Evolutionary conservation across 2,888 invertebrate species (phyloP), one percentile per base, ranked within the genome.

Genomic region (Lagria hirta): DNA sequence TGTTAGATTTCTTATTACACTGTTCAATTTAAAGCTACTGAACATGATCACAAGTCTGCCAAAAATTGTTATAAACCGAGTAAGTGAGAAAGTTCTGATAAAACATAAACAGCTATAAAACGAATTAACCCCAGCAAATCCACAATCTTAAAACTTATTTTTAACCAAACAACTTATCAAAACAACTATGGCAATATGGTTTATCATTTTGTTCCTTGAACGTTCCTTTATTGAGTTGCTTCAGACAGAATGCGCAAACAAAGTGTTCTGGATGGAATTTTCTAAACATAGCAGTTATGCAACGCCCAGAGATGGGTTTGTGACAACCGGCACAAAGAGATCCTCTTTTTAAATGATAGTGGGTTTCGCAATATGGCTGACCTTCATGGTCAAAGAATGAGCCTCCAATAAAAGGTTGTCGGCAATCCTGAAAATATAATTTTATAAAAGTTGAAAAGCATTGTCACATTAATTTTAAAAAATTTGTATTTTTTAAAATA

Each of bases 221-320:
- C 1, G 98, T 99, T 62, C 98, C 98, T 71, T 98, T 98, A 75
- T 97, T 98, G 57, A 99, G 80, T 70, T 97, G 97, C 66, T 95
- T 88, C 51, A 96, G 79, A 68, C 99, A 99, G 77, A 97, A 99
- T n/a, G 97, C 95, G 76, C 99, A 99, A 4, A 96, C 95, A 70
- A 99, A 99, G 75, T 99, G 98, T 70, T 99, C 98, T 0, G 98
- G 98, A 73, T 99, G 99, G 80, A 95, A 99, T 75, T 99, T 98
- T 59, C 90, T 79, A 75, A 93, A 96, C 96, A 99, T 97, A 52
- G 98, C 98, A 1, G 98, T 98, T 70, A 99, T 97, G 74, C 98
- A 99, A 20, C 98, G 87, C 41, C 93, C 93, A 34, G 92, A 91
- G 62, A 99, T 97, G 8, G 98, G 97, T 67, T 96, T 94, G 71